phyloP scores from a whole-genome alignment of 2,113 vertebrate genomes.

The Chionodraco myersi region DNA sequence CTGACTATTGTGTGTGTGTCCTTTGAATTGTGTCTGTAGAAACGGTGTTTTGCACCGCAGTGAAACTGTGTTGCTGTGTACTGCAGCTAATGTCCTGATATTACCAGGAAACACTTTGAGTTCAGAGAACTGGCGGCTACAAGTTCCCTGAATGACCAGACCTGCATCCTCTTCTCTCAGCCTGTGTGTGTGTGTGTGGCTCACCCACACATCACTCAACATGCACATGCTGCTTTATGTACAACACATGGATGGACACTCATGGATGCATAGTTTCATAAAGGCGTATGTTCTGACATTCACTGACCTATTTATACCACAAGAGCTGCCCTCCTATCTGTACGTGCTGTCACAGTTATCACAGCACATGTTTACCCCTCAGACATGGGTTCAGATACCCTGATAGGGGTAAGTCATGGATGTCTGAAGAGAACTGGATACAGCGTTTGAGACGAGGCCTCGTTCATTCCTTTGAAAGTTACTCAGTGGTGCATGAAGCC shows the following conservation, averaged over 20 bases:
- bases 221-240: slow-evolving; percentile 5
- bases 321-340: slow-evolving; percentile 28
- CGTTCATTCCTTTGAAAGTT: too few species aligned
- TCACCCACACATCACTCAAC: not conserved
- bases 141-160: slow-evolving; percentile 84
- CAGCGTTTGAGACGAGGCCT: too few species aligned
- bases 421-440: too few species aligned
- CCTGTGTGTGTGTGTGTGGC: slow-evolving; percentile 37
- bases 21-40: not conserved
- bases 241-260: slow-evolving; percentile 26
- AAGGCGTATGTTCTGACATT: slow-evolving; percentile 39
- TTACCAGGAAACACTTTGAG: slow-evolving; percentile 77
- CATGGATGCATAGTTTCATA: slow-evolving; percentile 25
- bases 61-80: slow-evolving; percentile 38
- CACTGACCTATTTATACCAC: slow-evolving; percentile 56
- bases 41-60: not conserved
- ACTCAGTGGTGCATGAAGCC: too few species aligned
- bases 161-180: slow-evolving; percentile 74
- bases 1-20: not conserved
- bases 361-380: slow-evolving; percentile 7
- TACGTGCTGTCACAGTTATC: slow-evolving; percentile 43
- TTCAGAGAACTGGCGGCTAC: slow-evolving; percentile 78
- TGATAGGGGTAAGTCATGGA: slow-evolving; percentile 4
- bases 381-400: slow-evolving; percentile 31
- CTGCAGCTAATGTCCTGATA: slow-evolving; percentile 65